phyloP scores from a whole-genome alignment of 2,888 invertebrate species.

The Gnatocerus cornutus region DNA sequence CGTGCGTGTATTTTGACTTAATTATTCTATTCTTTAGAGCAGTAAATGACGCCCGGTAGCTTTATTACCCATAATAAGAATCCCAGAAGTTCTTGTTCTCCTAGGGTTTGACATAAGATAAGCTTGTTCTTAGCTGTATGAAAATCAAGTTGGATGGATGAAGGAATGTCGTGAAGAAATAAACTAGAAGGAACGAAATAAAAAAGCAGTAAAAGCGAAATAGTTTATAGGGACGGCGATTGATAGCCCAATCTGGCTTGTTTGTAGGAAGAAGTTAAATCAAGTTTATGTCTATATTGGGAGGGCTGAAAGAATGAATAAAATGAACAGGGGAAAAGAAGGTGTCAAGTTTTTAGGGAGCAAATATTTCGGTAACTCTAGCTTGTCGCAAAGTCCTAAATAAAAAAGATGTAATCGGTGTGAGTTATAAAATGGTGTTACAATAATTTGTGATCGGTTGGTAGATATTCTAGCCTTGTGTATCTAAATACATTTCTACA shows the following conservation, averaged over 20 bases:
- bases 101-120: not conserved
- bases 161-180: not conserved
- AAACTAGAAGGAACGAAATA: not conserved
- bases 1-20: slow-evolving; percentile 16
- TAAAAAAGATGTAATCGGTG: too few species aligned
- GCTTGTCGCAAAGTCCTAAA: too few species aligned
- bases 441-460: too few species aligned
- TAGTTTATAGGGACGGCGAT: not conserved
- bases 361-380: too few species aligned
- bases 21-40: not conserved
- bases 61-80: not conserved
- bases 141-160: not conserved
- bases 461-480: too few species aligned
- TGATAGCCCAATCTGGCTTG: slow-evolving; percentile 1
- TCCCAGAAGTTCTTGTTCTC: not conserved
- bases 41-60: not conserved
- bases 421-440: too few species aligned
- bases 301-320: not conserved
- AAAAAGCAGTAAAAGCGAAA: not conserved
- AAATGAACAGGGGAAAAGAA: not conserved
- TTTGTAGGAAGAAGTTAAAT: slow-evolving; percentile 4
- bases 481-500: too few species aligned
- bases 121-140: not conserved
- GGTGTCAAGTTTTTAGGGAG: not conserved
- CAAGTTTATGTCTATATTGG: slow-evolving; percentile 1